Evolutionary conservation across 2,113 vertebrate species (phyloP).

Genomic region (Illadopsis cleaveri): DNA sequence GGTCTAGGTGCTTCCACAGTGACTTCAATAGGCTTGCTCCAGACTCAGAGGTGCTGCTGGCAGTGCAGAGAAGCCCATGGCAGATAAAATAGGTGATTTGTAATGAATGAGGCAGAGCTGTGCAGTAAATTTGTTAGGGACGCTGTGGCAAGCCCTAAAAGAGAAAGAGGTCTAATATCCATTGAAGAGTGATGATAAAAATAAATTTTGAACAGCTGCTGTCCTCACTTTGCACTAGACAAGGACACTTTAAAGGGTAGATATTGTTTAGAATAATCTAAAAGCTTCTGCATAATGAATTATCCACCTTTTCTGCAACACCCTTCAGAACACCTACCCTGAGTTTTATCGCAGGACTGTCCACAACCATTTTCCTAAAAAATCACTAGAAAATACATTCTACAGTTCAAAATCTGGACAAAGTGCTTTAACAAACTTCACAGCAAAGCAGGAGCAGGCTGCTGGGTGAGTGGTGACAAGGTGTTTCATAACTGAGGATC

Average conservation of each 20-base stretch:
- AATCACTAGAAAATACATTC: background rate
- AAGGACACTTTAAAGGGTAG: slow-evolving; percentile 47
- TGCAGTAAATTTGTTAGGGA: background rate
- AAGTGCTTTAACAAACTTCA: background rate
- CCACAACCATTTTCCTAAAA: background rate
- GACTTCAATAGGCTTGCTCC: background rate
- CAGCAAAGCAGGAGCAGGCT: background rate
- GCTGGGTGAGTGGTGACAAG: slow-evolving; percentile 24
- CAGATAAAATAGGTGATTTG: background rate
- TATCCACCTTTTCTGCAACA: background rate
- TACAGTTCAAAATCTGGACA: background rate
- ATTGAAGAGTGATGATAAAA: slow-evolving; percentile 32
- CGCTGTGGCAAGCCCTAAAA: background rate
- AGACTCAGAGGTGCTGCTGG: background rate
- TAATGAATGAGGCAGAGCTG: background rate
- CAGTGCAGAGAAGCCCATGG: background rate
- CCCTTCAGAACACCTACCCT: background rate
- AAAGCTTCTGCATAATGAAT: background rate
- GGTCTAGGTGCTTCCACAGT: background rate
- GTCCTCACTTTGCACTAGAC: background rate
- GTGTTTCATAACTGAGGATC: slow-evolving; percentile 52
- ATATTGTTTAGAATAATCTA: background rate
- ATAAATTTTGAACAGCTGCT: slow-evolving; percentile 55
- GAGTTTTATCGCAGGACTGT: background rate
- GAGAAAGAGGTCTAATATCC: slow-evolving; percentile 22